Base-by-base conservation (phyloP, 1,140 invertebrate species). In the Pachypeltis micranthus region DNA sequence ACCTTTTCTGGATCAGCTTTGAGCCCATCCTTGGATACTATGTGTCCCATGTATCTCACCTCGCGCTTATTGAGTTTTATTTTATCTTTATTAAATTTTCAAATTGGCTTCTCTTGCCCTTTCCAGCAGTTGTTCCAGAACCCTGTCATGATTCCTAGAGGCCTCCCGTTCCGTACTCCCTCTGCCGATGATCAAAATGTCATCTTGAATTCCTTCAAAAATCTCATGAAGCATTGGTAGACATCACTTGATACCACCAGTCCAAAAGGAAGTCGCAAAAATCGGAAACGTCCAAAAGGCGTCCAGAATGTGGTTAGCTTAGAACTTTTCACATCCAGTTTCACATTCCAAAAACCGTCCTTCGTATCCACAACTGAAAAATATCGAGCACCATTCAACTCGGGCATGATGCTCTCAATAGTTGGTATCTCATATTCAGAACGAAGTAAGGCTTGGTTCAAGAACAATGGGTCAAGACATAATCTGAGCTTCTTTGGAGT, bases 271-370 rank as follows among this genome's bases (percentile, higher is more conserved):
- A 76, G 60, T 54, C 75, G 67, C 26, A 67, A 66, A 64, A 72
- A 75, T 34, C 68, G 66, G 66, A 69, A 78, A 54, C 72, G 62
- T 0, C 73, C 76, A 71, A 75, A 77, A 14, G 74, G 74, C 2
- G 56, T 58, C 21, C 56, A 25, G 67, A 79, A 78, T 28, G 78
- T 79, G n/a, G 70, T 72, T 68, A n/a, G n/a, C n/a, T n/a, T n/a
- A n/a, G n/a, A n/a, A n/a, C n/a, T n/a, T n/a, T n/a, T n/a, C n/a
- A 63, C 27, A 64, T 68, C 58, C 44, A 69, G 51, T 14, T 26
- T 25, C 2, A 66, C 39, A 2, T 67, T 66, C 23, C 57, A 65
- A 59, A 67, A 68, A 0, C 59, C 66, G 61, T 64, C 62, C 31
- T 67, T 68, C 2, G 65, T 25, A 54, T 68, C 66, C 16, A 68